A percentile compares a stretch with the other conserved stretches of the same genome.
Conservation (phyloP, 2,113 vertebrate species). For the Pluvialis apricaria region DNA sequence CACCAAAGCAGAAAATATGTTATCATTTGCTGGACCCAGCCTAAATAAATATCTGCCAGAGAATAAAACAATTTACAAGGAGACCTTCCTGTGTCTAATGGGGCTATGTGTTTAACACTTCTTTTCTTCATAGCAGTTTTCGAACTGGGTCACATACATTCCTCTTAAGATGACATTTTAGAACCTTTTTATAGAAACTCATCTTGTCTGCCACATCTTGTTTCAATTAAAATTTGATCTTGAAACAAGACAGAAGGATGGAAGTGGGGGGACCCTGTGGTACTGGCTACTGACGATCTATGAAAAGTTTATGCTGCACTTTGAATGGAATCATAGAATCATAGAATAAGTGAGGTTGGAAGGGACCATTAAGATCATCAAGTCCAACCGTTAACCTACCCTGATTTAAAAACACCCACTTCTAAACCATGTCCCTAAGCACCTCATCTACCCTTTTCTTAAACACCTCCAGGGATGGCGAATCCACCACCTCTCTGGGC, state of each 20-base stretch:
- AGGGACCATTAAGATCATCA: too few species aligned
- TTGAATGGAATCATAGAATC: too few species aligned
- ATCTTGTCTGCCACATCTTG: neutral
- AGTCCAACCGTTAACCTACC: too few species aligned
- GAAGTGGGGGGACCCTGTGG: neutral
- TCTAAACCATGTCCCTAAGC: too few species aligned
- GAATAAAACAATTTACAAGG: neutral
- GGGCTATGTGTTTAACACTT: neutral
- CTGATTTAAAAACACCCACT: too few species aligned
- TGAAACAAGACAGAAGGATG: constrained; percentile 3
- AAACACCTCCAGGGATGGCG: too few species aligned
- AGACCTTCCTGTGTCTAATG: neutral
- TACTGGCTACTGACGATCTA: neutral
- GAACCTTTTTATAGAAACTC: constrained; percentile 3
- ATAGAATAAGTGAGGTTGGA: too few species aligned
- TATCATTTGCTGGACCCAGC: neutral
- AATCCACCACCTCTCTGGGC: too few species aligned
- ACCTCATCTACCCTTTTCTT: too few species aligned
- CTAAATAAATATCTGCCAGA: neutral
- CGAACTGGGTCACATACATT: constrained; percentile 14
- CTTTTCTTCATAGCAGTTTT: neutral
- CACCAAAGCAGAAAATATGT: constrained; percentile 30
- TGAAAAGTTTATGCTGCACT: neutral
- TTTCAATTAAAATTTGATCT: constrained; percentile 48
- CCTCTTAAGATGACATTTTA: constrained; percentile 5